phyloP scores from a whole-genome alignment of 2,797 vertebrate species.

The Fratercula arctica region DNA sequence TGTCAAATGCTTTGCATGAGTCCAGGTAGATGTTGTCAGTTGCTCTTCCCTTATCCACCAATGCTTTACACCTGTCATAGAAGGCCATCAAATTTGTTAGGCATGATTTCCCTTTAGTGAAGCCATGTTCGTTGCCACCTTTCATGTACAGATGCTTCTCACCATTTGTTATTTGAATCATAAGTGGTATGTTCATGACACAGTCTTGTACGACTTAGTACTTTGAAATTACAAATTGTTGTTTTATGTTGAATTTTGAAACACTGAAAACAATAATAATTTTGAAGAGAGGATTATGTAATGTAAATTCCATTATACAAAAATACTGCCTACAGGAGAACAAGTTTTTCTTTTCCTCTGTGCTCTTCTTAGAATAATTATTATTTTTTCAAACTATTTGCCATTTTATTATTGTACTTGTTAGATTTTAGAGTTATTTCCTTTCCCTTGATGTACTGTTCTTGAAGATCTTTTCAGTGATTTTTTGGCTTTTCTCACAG shows the following conservation, averaged over 20 bases:
- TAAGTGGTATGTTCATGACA: neutral
- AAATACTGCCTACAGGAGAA: neutral
- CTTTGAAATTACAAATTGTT: neutral
- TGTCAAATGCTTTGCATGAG: neutral
- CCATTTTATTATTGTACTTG: neutral
- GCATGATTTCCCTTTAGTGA: neutral
- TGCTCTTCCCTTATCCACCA: neutral
- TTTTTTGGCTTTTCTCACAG: neutral
- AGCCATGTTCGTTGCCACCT: neutral
- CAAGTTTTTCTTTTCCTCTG: neutral
- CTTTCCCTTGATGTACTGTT: neutral
- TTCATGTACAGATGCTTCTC: neutral
- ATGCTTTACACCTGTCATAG: rapidly evolving
- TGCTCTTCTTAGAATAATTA: neutral
- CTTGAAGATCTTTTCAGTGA: neutral
- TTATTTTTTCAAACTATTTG: neutral
- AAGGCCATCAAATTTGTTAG: neutral
- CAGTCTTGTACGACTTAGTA: neutral
- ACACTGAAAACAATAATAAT: neutral
- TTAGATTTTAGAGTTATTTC: neutral
- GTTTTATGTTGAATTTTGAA: neutral
- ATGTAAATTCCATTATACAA: neutral
- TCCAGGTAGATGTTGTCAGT: neutral
- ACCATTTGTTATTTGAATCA: neutral
- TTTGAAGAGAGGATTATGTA: neutral